Evolutionary conservation across 2,797 vertebrate species (phyloP).

Genomic region (Eulemur coronatus): DNA sequence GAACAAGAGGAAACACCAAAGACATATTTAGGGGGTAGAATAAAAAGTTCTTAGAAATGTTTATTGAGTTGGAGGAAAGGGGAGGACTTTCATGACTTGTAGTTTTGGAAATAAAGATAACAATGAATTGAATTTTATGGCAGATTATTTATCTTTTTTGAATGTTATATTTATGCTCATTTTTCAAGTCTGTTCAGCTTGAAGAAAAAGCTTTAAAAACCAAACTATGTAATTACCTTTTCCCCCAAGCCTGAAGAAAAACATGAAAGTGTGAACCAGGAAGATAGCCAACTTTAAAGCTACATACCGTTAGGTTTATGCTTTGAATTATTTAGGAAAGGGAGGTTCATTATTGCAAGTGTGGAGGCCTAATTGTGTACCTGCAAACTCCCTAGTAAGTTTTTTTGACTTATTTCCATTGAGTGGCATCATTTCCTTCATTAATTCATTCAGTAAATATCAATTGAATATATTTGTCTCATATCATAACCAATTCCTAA

Average conservation of each 20-base stretch:
- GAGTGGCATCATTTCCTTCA: neutral
- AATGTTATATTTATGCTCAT: slow-evolving; percentile 42
- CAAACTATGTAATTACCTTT: neutral
- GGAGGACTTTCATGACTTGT: neutral
- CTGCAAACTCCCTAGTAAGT: neutral
- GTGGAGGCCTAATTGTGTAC: neutral
- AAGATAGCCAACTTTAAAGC: slow-evolving; percentile 1
- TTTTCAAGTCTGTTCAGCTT: slow-evolving; percentile 33
- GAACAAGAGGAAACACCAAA: neutral
- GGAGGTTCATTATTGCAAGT: neutral
- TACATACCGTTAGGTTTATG: neutral
- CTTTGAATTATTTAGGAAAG: neutral
- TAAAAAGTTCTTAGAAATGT: neutral
- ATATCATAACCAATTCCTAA: neutral
- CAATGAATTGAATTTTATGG: neutral
- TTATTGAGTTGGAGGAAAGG: neutral
- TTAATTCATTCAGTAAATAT: neutral
- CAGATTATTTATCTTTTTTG: slow-evolving; percentile 45
- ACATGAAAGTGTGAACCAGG: slow-evolving; percentile 39
- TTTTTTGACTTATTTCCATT: neutral
- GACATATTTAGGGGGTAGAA: neutral
- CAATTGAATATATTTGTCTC: neutral
- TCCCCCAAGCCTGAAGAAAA: neutral
- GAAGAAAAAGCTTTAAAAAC: slow-evolving; percentile 27
- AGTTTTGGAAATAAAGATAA: slow-evolving; percentile 30